A percentile compares a stretch with the other conserved stretches of the same genome.
phyloP scores from a whole-genome alignment of 2,113 vertebrate species.

The Calidris pugnax region DNA sequence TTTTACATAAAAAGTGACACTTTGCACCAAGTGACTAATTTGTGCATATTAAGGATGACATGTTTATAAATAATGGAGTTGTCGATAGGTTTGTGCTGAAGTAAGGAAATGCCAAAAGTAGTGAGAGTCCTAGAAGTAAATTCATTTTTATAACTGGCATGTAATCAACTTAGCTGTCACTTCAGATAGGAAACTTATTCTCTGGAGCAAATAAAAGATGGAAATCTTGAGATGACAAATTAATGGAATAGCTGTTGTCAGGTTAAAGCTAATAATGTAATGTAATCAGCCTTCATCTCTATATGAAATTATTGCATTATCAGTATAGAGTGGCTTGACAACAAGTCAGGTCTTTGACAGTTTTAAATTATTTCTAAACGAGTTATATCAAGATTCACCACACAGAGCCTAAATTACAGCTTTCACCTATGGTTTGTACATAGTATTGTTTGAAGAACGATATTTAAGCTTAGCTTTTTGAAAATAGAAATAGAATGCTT shows the following conservation, averaged over 20 bases:
- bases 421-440: conserved; percentile 12
- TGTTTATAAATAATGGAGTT: conserved; percentile 81
- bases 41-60: conserved; percentile 74
- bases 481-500: not conserved
- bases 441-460: not conserved
- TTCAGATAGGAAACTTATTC: conserved; percentile 76
- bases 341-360: conserved; percentile 65
- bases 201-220: conserved; percentile 78
- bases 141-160: conserved; percentile 82
- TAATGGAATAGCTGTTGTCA: conserved; percentile 79
- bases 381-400: conserved; percentile 43
- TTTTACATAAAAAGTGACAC: conserved; percentile 67
- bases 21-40: conserved; percentile 72
- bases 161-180: conserved; percentile 82
- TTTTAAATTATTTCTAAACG: conserved; percentile 72
- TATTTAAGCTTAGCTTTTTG: not conserved
- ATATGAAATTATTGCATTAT: conserved; percentile 77
- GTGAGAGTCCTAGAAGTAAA: conserved; percentile 70
- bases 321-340: conserved; percentile 64
- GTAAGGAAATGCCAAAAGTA: conserved; percentile 70
- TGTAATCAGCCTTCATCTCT: conserved; percentile 77
- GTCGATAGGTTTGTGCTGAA: conserved; percentile 71
- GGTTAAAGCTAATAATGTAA: conserved; percentile 78
- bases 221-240: conserved; percentile 78
- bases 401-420: conserved; percentile 26